Evolutionary conservation across 2,113 vertebrate species (phyloP).

Genomic region (Hydrochoerus hydrochaeris): DNA sequence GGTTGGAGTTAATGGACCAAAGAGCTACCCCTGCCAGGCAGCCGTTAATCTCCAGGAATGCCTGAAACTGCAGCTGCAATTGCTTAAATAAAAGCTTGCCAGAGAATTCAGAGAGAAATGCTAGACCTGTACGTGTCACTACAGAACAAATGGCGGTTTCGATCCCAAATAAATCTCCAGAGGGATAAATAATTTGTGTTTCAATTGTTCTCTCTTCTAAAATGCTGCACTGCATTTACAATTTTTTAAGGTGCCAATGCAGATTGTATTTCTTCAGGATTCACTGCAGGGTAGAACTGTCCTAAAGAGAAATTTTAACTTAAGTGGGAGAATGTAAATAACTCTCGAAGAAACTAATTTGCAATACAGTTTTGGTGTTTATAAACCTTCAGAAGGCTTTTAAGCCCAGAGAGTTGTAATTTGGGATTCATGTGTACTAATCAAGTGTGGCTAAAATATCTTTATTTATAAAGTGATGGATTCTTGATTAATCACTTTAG

Average conservation of each 20-base stretch:
- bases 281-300: neutral
- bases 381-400: neutral
- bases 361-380: neutral
- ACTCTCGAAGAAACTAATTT: conserved; percentile 32
- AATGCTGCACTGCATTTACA: conserved; percentile 54
- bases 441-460: neutral
- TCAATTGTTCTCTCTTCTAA: conserved; percentile 65
- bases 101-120: conserved; percentile 67
- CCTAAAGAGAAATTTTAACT: neutral
- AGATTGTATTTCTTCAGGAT: conserved; percentile 62
- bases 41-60: conserved; percentile 74
- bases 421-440: neutral
- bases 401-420: neutral
- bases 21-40: conserved; percentile 67
- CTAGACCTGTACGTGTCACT: conserved; percentile 48
- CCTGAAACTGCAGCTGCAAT: conserved; percentile 21
- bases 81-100: conserved; percentile 70
- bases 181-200: conserved; percentile 71
- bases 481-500: neutral
- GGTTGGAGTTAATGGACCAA: conserved; percentile 72
- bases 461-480: neutral
- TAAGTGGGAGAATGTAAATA: conserved; percentile 8
- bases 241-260: neutral
- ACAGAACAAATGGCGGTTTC: conserved; percentile 74
- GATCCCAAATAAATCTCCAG: conserved; percentile 71